Evolutionary conservation across 2,797 vertebrate genomes (phyloP).

Genomic region (Xiphophorus birchmanni): DNA sequence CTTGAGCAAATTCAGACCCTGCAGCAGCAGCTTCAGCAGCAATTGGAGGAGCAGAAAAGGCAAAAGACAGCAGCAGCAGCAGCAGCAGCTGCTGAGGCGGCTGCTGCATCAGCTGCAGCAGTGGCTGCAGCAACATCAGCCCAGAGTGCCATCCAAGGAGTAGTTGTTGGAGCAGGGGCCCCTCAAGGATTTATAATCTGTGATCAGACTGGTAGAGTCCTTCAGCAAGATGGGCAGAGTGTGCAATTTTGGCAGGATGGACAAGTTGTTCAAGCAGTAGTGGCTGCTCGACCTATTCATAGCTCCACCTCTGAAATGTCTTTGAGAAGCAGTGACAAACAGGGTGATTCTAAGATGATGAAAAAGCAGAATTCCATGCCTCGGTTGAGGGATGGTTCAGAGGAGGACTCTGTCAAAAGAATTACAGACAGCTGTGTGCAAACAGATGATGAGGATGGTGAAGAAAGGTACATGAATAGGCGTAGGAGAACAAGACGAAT

Average conservation of each 20-base stretch:
- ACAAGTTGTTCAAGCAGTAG: conserved; percentile 84
- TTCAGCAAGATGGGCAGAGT: conserved; percentile 89
- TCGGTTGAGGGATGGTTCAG: conserved; percentile 88
- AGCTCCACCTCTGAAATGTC: conserved; percentile 97
- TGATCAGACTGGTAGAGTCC: conserved; percentile 87
- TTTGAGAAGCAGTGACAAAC: conserved; percentile 89
- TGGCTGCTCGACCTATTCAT: conserved; percentile 88
- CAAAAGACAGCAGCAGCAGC: conserved; percentile 88
- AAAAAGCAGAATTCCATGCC: conserved; percentile 99
- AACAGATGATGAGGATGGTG: conserved; percentile 96
- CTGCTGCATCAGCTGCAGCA: conserved; percentile 86
- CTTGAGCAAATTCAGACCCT: conserved; percentile 97
- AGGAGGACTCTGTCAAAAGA: conserved; percentile 87
- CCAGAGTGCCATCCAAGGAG: conserved; percentile 88
- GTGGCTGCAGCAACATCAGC: conserved; percentile 88
- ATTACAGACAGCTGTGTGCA: conserved; percentile 95
- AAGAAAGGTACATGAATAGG: conserved; percentile 90
- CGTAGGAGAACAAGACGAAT: conserved; percentile 91
- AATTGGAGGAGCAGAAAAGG: conserved; percentile 96
- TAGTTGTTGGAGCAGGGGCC: conserved; percentile 82
- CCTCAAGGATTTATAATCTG: conserved; percentile 83
- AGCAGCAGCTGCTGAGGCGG: conserved; percentile 85
- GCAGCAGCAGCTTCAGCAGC: conserved; percentile 98
- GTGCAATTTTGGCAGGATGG: conserved; percentile 92
- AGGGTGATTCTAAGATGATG: conserved; percentile 85